These are phyloP conservation scores for Stegastes partitus DNA, from an alignment of 2,113 vertebrate genomes.

Conservation along the genomic window DNA sequence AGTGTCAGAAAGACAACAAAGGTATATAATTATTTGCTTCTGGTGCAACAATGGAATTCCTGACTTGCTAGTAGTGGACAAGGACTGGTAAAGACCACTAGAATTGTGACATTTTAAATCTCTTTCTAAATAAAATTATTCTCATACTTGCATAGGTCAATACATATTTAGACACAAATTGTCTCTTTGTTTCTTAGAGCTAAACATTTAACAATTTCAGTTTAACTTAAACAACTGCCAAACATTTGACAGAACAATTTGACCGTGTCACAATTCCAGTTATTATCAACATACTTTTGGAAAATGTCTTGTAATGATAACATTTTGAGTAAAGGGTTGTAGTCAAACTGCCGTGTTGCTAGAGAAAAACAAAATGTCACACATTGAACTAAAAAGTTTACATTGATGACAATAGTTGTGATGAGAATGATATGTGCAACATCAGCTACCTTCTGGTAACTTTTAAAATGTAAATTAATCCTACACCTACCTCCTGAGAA, in stretches of 20 bases:
- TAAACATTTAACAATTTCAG: constrained; percentile 1
- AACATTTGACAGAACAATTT: constrained; percentile 9
- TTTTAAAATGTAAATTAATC: neutral
- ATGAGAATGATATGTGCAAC: neutral
- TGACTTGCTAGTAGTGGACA: neutral
- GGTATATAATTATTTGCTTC: constrained; percentile 28
- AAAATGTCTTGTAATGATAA: constrained; percentile 21
- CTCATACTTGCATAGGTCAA: neutral
- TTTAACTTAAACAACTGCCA: neutral
- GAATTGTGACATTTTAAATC: neutral
- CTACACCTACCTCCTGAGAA: neutral
- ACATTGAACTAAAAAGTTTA: neutral
- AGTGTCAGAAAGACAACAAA: constrained; percentile 18
- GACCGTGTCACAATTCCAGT: neutral
- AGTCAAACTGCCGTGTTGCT: neutral
- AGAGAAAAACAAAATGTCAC: neutral
- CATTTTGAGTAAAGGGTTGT: constrained; percentile 1
- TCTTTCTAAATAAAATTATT: neutral
- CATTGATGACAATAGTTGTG: neutral
- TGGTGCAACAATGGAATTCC: constrained; percentile 47
- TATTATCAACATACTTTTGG: constrained; percentile 28
- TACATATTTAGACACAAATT: neutral
- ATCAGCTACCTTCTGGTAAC: neutral
- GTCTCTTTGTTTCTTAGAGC: neutral
- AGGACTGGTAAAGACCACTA: neutral